Conservation (phyloP, 2,797 vertebrate genomes). For the Hippoglossus hippoglossus region DNA sequence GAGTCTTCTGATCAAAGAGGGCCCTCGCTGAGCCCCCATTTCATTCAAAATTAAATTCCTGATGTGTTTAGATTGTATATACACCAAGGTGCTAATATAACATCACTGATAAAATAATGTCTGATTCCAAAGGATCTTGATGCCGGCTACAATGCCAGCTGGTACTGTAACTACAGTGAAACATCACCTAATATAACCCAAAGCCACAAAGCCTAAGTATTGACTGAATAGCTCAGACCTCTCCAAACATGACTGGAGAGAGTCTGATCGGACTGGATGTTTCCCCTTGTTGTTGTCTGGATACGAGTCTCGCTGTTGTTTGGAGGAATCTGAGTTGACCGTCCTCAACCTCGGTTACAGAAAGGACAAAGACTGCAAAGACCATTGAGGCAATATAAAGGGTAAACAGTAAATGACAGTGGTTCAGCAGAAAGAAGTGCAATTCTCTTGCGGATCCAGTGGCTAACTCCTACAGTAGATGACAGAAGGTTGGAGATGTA, state of each 20-base stretch:
- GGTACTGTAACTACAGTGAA: constrained; percentile 52
- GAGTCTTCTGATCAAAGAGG: constrained; percentile 63
- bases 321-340: constrained; percentile 49
- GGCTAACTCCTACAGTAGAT: constrained; percentile 1
- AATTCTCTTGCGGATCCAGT: constrained; percentile 2
- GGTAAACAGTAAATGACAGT: constrained; percentile 42
- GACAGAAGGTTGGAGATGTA: not conserved
- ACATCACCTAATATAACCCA: constrained; percentile 47
- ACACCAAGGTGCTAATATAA: constrained; percentile 44
- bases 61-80: constrained; percentile 56
- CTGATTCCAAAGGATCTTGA: constrained; percentile 11
- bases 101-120: constrained; percentile 19
- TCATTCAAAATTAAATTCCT: constrained; percentile 69
- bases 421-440: constrained; percentile 11
- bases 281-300: constrained; percentile 77
- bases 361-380: constrained; percentile 56
- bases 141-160: constrained; percentile 21
- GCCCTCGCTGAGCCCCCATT: constrained; percentile 37
- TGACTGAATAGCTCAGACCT: constrained; percentile 45
- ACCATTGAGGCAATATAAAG: constrained; percentile 41
- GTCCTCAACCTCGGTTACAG: constrained; percentile 48
- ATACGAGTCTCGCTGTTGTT: constrained; percentile 67
- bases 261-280: constrained; percentile 48
- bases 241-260: constrained; percentile 57
- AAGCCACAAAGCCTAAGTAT: constrained; percentile 34